These are phyloP conservation scores for Euthynnus affinis DNA, from an alignment of 2,797 vertebrate species.

Conservation along the genomic window DNA sequence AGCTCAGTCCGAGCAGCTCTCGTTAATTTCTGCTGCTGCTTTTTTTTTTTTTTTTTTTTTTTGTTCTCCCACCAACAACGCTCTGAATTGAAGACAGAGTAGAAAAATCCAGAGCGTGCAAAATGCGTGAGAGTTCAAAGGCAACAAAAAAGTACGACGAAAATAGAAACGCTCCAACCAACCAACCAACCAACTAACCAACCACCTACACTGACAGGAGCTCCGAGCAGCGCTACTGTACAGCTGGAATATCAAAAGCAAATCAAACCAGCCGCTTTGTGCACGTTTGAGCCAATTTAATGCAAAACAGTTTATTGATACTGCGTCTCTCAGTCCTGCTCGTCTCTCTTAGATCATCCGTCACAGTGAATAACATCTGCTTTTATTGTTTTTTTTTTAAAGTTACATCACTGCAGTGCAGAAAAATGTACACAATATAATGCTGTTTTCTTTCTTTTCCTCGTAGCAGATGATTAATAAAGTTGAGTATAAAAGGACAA, in stretches of 20 bases:
- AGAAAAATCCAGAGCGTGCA: background rate
- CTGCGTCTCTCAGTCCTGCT: background rate
- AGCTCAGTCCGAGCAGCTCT: background rate
- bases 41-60: no score
- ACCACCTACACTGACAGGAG: background rate
- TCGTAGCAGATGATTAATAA: no score
- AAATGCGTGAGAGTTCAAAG: slow-evolving; percentile 4
- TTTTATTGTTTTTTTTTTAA: background rate
- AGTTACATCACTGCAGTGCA: no score
- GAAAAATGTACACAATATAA: no score
- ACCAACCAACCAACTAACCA: background rate
- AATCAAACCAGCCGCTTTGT: fast-evolving
- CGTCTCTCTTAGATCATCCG: background rate
- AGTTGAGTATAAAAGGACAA: no score
- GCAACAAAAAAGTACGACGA: background rate
- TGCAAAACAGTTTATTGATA: background rate
- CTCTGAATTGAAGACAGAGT: background rate
- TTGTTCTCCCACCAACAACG: background rate
- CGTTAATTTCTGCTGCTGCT: background rate
- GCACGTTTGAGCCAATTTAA: background rate
- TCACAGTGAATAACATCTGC: background rate
- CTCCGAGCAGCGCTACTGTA: background rate
- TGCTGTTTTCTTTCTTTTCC: no score
- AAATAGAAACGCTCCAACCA: slow-evolving; percentile 18
- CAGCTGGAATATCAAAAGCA: background rate